Evolutionary conservation across 2,797 vertebrate genomes (phyloP).

Genomic region (Halcyon leucocephala): DNA sequence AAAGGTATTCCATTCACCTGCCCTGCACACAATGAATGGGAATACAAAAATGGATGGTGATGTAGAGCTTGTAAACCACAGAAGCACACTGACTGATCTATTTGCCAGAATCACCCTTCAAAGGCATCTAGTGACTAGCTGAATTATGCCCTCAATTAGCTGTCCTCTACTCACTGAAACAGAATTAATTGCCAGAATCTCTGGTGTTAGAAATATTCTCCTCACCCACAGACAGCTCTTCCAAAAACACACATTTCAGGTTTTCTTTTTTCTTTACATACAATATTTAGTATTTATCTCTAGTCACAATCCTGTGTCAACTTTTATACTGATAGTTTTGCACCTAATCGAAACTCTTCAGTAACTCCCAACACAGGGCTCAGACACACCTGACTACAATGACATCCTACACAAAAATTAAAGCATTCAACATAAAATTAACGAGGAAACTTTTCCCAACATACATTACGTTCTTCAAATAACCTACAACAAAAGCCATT

Average conservation of each 20-base stretch:
- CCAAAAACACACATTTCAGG: not conserved
- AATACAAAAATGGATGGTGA: not conserved
- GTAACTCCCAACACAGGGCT: not conserved
- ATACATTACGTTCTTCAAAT: not conserved
- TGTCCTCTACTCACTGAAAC: not conserved
- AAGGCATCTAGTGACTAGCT: not conserved
- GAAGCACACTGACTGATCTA: not conserved
- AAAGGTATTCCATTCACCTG: not conserved
- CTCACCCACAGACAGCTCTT: not conserved
- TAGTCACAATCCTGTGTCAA: not conserved
- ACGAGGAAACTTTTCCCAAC: not conserved
- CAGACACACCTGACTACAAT: not conserved
- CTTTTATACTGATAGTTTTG: not conserved
- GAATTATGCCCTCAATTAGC: not conserved
- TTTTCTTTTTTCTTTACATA: not conserved
- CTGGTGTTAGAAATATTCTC: not conserved
- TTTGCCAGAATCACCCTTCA: not conserved
- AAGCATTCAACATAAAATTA: not conserved
- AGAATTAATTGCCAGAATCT: not conserved
- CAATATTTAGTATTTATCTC: not conserved
- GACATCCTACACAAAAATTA: not conserved
- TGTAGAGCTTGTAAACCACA: not conserved
- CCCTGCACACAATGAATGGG: not conserved
- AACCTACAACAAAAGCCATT: conserved; percentile 9
- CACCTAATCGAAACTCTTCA: not conserved